Conservation (phyloP, 2,888 invertebrate genomes). For the Frankliniella intonsa region DNA sequence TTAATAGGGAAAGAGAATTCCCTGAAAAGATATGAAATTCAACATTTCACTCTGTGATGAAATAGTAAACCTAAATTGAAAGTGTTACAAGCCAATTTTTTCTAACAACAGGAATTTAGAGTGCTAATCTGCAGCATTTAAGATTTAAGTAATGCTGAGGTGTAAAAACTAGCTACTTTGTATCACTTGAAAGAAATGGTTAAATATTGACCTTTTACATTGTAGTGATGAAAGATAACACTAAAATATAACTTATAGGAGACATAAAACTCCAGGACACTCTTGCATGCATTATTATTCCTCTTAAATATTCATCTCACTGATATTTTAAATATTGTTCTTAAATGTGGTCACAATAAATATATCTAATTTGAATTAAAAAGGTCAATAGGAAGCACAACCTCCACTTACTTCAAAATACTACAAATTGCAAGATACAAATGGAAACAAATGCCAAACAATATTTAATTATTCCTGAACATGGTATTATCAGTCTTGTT, state of each 20-base stretch:
- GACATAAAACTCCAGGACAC: neutral
- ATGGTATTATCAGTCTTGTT: constrained; percentile 2
- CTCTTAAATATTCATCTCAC: constrained; percentile 18
- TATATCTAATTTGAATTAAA: neutral
- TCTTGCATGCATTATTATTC: neutral
- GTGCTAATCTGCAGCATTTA: too few species aligned
- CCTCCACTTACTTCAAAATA: neutral
- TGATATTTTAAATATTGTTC: neutral
- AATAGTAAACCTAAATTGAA: neutral
- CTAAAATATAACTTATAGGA: neutral
- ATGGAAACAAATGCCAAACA: neutral
- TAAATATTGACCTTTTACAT: neutral
- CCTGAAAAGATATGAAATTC: too few species aligned
- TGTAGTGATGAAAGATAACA: neutral
- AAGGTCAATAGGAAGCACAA: neutral
- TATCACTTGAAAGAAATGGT: neutral
- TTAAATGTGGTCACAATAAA: constrained; percentile 2
- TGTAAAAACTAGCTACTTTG: neutral
- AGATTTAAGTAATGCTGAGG: neutral
- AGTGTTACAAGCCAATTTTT: too few species aligned
- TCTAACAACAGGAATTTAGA: too few species aligned
- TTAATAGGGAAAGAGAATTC: neutral
- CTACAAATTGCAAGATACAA: neutral
- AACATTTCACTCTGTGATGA: neutral
- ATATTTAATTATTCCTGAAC: constrained; percentile 5